A percentile compares a stretch with the other conserved stretches of the same genome.
These are phyloP conservation scores for Clarias magur DNA, from an alignment of 2,113 vertebrate genomes.

Conservation along the genomic window DNA sequence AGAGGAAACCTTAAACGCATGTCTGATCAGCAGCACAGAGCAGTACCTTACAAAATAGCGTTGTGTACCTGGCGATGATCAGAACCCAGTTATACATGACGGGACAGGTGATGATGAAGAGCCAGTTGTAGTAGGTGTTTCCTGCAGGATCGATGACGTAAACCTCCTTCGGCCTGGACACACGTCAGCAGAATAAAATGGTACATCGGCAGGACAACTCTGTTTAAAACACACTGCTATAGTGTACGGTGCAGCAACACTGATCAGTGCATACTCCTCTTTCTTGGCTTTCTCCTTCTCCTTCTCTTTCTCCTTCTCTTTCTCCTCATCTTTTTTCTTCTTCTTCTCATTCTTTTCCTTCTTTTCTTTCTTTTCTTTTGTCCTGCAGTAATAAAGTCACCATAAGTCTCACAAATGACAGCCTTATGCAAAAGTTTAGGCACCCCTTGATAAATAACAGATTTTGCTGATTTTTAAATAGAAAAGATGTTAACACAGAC, in stretches of 20 bases:
- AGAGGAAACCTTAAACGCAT: conserved; percentile 48
- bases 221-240: neutral
- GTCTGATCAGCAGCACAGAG: neutral
- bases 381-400: conserved; percentile 54
- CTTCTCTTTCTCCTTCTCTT: conserved; percentile 58
- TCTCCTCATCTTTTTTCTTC: conserved; percentile 59
- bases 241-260: neutral
- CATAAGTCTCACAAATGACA: neutral
- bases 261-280: conserved; percentile 67
- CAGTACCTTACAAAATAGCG: neutral
- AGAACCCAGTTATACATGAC: conserved; percentile 99
- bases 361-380: conserved; percentile 77
- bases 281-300: conserved; percentile 75
- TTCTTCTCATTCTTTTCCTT: conserved; percentile 75
- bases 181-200: neutral
- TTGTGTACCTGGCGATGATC: conserved; percentile 86
- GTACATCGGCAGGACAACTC: neutral
- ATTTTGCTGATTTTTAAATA: too few species aligned
- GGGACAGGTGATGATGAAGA: conserved; percentile 87
- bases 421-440: too few species aligned
- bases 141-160: conserved; percentile 84
- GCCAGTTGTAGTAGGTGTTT: conserved; percentile 92
- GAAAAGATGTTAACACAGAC: too few species aligned
- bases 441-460: too few species aligned
- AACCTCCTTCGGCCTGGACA: conserved; percentile 79